phyloP scores from a whole-genome alignment of 2,888 invertebrate species.

The Drosophila kuntzei region DNA sequence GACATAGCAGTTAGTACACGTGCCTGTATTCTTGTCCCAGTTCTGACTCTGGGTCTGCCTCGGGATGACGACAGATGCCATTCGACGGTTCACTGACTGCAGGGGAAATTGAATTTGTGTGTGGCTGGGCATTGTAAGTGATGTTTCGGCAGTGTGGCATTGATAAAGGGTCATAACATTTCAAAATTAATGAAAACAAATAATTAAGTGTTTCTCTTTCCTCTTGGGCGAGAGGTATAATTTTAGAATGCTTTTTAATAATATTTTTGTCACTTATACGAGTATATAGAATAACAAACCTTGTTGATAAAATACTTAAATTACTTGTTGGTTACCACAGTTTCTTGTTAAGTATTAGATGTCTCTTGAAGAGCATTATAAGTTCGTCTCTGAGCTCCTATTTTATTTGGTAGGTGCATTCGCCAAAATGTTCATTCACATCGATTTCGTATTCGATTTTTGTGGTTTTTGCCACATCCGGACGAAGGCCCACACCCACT shows the following conservation, averaged over 20 bases:
- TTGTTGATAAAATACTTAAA: no score
- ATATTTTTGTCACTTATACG: no score
- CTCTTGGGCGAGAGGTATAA: neutral
- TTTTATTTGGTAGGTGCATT: slow-evolving; percentile 14
- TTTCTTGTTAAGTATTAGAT: no score
- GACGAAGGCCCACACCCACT: slow-evolving; percentile 19
- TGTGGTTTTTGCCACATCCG: slow-evolving; percentile 53
- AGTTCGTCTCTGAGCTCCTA: neutral
- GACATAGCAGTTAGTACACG: slow-evolving; percentile 29
- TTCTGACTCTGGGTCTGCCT: slow-evolving; percentile 26
- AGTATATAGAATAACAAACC: no score
- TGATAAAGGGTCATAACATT: slow-evolving; percentile 25
- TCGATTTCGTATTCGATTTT: slow-evolving; percentile 62
- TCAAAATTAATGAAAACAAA: slow-evolving; percentile 42
- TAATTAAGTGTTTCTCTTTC: neutral
- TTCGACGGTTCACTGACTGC: slow-evolving; percentile 53
- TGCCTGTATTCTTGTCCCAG: slow-evolving; percentile 6
- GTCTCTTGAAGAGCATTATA: slow-evolving; percentile 18
- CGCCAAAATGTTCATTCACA: slow-evolving; percentile 41
- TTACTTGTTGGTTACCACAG: no score
- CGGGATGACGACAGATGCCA: slow-evolving; percentile 41
- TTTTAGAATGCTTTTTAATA: neutral
- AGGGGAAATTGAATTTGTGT: slow-evolving; percentile 76
- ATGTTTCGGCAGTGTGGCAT: slow-evolving; percentile 9
- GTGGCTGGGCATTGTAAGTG: slow-evolving; percentile 11